Conservation (phyloP, 2,888 invertebrate species). For the Biston stratarius region DNA sequence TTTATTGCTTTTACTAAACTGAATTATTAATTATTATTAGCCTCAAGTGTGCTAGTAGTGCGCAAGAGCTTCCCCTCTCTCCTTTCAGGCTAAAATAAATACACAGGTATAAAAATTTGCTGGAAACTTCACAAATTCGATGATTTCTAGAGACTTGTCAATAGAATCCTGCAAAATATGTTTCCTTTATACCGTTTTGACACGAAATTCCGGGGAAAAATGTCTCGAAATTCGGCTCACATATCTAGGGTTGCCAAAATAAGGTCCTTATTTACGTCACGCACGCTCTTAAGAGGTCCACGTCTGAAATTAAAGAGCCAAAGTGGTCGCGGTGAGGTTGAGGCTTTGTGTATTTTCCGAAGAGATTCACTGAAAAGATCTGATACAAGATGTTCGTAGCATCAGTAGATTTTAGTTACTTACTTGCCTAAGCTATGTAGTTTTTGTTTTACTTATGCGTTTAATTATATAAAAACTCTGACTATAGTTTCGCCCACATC, state of each 20-base stretch:
- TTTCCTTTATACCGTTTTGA: constrained; percentile 30
- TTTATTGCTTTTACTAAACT: no score
- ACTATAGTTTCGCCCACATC: no score
- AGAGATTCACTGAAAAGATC: constrained; percentile 56
- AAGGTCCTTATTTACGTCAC: constrained; percentile 56
- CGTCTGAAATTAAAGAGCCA: constrained; percentile 75
- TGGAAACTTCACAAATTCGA: background rate
- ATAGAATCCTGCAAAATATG: constrained; percentile 15
- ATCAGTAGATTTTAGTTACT: constrained; percentile 20
- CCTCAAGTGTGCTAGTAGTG: no score
- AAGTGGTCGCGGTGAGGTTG: constrained; percentile 56
- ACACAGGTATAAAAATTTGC: background rate
- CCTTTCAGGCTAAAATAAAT: no score
- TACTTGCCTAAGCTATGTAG: background rate
- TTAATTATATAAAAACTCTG: no score
- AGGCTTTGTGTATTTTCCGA: constrained; percentile 61
- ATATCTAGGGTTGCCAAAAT: constrained; percentile 42
- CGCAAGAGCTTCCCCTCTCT: no score
- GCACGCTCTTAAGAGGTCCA: constrained; percentile 64
- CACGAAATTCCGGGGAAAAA: constrained; percentile 10
- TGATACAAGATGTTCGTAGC: constrained; percentile 27
- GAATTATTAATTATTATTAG: no score
- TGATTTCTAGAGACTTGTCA: background rate
- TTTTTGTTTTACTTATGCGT: no score
- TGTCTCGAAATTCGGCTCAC: constrained; percentile 22